Evolutionary conservation across 1,140 invertebrate species (phyloP).

Genomic region (Bombus turneri): DNA sequence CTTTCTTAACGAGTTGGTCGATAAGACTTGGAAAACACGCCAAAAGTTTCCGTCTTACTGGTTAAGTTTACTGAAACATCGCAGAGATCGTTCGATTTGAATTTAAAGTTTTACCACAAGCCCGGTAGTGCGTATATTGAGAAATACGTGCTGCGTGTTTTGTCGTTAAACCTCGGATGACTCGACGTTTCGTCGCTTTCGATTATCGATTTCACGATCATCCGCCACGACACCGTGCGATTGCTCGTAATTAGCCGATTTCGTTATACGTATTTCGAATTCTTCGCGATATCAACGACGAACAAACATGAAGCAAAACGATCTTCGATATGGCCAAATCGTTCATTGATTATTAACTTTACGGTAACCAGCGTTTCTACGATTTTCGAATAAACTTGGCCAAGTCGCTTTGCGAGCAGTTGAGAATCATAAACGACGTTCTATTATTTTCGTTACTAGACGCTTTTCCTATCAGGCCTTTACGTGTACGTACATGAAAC

Average conservation of each 20-base stretch:
- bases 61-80: conserved; percentile 1
- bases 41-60: conserved; percentile 9
- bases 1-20: conserved; percentile 19
- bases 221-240: neutral
- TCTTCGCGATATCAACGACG: no score
- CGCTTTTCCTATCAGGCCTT: no score
- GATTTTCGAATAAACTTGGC: no score
- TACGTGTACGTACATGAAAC: no score
- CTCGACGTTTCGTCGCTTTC: neutral
- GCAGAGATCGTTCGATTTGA: neutral
- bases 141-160: neutral
- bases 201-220: neutral
- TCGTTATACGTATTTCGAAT: neutral
- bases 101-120: neutral
- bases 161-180: neutral
- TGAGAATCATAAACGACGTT: no score
- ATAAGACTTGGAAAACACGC: conserved; percentile 26
- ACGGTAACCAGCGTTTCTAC: no score
- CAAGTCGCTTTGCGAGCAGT: no score
- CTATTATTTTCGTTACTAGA: no score
- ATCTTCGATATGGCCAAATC: no score
- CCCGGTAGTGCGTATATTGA: neutral
- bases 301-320: no score
- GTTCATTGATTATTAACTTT: no score
- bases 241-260: neutral